Percentiles rank a stretch among this genome's conserved stretches.
These are phyloP conservation scores for Pachypsylla venusta DNA, from an alignment of 1,140 invertebrate genomes.

Conservation along the genomic window DNA sequence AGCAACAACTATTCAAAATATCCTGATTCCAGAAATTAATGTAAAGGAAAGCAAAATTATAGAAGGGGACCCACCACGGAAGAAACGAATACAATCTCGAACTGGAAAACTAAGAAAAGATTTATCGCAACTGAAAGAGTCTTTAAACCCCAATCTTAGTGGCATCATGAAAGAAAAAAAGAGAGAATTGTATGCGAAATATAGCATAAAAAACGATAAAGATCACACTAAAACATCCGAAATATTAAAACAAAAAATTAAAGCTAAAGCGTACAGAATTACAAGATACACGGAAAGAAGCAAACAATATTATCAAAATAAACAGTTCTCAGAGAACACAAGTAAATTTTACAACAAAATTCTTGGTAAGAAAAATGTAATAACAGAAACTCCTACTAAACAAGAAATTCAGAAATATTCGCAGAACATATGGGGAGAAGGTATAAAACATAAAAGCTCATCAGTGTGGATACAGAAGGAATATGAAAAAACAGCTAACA, in stretches of 20 bases:
- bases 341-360: neutral
- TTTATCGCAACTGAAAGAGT: neutral
- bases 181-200: neutral
- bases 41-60: neutral
- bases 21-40: neutral
- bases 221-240: neutral
- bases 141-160: neutral
- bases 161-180: neutral
- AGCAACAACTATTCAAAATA: neutral
- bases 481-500: constrained; percentile 45
- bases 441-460: neutral
- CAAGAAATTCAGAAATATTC: neutral
- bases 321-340: neutral
- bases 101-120: neutral
- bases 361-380: neutral
- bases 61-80: neutral
- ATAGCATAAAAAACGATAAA: neutral
- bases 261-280: neutral
- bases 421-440: neutral
- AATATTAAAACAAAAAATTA: neutral
- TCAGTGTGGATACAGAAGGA: neutral
- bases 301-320: neutral
- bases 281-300: neutral
- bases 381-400: neutral
- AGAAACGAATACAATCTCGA: neutral